phyloP scores from a whole-genome alignment of 2,888 invertebrate genomes.

The Lasioglossum pauxillum region DNA sequence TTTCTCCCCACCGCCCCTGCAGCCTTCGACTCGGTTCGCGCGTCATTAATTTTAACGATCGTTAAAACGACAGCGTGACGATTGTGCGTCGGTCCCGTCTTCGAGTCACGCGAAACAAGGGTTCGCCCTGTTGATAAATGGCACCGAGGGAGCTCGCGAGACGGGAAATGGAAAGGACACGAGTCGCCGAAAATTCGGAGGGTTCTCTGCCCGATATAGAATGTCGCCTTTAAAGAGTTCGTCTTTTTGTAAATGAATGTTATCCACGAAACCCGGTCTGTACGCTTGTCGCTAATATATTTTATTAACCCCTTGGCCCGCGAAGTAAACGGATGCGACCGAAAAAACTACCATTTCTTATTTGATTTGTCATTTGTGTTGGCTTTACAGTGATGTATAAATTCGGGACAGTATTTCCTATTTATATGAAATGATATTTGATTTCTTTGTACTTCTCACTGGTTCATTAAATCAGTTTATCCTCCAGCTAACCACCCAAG shows the following conservation, averaged over 20 bases:
- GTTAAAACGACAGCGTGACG: conserved; percentile 52
- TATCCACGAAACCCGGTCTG: not conserved
- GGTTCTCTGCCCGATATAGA: not conserved
- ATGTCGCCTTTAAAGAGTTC: not conserved
- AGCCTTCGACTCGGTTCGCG: conserved; percentile 26
- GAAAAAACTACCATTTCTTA: no score
- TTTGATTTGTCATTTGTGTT: no score
- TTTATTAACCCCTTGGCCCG: not conserved
- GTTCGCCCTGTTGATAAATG: conserved; percentile 39
- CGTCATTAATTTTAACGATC: conserved; percentile 68
- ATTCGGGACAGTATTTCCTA: no score
- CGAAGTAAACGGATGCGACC: not conserved
- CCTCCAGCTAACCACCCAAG: no score
- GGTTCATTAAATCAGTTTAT: no score
- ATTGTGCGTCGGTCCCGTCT: conserved; percentile 38
- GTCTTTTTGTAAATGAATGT: not conserved
- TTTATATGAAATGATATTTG: no score
- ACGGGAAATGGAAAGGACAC: conserved; percentile 20
- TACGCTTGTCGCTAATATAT: not conserved
- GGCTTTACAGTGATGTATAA: no score
- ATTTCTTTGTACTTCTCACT: no score
- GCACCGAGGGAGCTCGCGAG: not conserved
- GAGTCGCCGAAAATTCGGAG: not conserved
- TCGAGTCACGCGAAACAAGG: conserved; percentile 43
- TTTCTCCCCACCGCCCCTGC: no score